These are phyloP conservation scores for Cygnus olor DNA, from an alignment of 2,797 vertebrate genomes.

Conservation along the genomic window DNA sequence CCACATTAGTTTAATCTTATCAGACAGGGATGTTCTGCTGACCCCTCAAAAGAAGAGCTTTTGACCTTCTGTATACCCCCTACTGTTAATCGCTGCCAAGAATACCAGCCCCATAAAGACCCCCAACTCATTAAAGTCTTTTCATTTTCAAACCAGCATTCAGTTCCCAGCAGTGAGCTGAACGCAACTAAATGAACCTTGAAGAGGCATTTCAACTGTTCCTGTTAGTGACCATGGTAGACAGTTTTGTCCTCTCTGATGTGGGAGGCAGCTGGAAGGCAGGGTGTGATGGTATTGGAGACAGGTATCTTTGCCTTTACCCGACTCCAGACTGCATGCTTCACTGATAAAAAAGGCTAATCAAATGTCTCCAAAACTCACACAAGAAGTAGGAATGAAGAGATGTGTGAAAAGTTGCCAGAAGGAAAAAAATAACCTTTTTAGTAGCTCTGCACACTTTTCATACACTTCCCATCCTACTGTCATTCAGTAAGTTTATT, in stretches of 20 bases:
- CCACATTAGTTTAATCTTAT: constrained; percentile 83
- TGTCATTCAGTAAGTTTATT: not conserved
- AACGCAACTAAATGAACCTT: constrained; percentile 79
- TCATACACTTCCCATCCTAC: not conserved
- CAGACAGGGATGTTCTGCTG: constrained; percentile 79
- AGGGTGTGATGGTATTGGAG: constrained; percentile 28
- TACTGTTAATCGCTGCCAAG: constrained; percentile 78
- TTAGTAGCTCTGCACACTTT: not conserved
- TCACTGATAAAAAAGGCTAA: constrained; percentile 64
- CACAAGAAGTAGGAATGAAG: not conserved
- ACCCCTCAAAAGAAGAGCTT: constrained; percentile 78
- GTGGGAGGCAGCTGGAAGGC: constrained; percentile 69
- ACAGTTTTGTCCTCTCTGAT: constrained; percentile 66
- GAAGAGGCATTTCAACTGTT: constrained; percentile 75
- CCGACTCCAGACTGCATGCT: constrained; percentile 64
- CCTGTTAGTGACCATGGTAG: constrained; percentile 59
- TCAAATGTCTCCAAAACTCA: constrained; percentile 50
- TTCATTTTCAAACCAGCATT: constrained; percentile 80
- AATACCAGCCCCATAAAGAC: constrained; percentile 80
- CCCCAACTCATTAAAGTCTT: constrained; percentile 79
- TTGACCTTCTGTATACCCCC: constrained; percentile 80
- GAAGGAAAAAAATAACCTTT: constrained; percentile 1
- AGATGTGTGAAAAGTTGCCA: constrained; percentile 12
- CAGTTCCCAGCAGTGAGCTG: constrained; percentile 78
- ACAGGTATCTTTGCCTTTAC: constrained; percentile 63